phyloP scores from a whole-genome alignment of 2,797 vertebrate species.

The Eurystomus glaucurus region DNA sequence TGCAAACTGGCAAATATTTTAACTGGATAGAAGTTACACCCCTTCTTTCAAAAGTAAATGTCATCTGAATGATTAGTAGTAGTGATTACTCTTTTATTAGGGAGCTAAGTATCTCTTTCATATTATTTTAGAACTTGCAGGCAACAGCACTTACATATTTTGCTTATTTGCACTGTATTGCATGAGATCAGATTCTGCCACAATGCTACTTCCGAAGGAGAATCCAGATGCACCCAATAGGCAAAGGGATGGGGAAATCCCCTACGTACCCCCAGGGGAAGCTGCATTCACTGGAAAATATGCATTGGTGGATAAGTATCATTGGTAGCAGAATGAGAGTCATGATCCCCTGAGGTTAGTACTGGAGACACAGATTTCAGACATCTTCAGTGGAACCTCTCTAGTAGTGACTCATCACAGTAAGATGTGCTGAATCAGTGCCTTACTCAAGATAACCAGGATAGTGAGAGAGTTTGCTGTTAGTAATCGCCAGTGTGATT shows the following conservation, averaged over 20 bases:
- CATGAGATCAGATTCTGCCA: not conserved
- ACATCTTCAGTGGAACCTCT: conserved; percentile 28
- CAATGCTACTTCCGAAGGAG: not conserved
- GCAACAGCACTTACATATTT: not conserved
- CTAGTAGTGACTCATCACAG: conserved; percentile 41
- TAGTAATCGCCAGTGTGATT: not conserved
- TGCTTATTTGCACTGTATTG: not conserved
- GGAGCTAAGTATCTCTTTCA: not conserved
- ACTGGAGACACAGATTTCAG: conserved; percentile 21
- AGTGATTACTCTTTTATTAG: not conserved
- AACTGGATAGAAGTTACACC: not conserved
- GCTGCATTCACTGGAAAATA: conserved; percentile 18
- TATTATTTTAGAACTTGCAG: not conserved
- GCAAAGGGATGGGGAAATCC: conserved; percentile 21
- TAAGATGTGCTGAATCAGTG: conserved; percentile 19
- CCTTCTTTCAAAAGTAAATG: not conserved
- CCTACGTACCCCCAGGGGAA: not conserved
- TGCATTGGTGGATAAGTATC: conserved; percentile 15
- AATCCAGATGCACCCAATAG: not conserved
- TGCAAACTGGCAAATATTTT: not conserved
- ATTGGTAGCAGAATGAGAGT: conserved; percentile 29
- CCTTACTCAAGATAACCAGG: not conserved
- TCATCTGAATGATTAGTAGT: not conserved
- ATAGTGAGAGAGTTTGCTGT: not conserved
- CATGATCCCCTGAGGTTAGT: conserved; percentile 29